Conservation (phyloP, 2,797 vertebrate genomes). For the Eulemur albifrons region DNA sequence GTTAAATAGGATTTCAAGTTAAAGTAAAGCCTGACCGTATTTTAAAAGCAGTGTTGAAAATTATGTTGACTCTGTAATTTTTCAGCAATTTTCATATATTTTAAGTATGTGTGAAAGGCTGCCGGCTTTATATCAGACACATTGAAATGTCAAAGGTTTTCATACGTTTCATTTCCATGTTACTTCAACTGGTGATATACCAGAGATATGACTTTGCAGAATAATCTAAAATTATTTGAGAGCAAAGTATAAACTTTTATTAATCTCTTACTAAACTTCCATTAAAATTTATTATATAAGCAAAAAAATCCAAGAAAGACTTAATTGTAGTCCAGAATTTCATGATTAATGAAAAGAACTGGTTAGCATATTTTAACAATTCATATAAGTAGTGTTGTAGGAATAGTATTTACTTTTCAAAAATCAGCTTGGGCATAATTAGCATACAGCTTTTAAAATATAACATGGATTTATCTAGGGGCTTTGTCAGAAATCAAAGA, state of each 20-base stretch:
- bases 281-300: conserved; percentile 40
- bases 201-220: conserved; percentile 18
- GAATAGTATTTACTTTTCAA: conserved; percentile 42
- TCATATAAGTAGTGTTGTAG: conserved; percentile 36
- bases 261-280: conserved; percentile 46
- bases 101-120: conserved; percentile 16
- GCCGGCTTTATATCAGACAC: neutral
- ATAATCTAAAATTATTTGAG: conserved; percentile 55
- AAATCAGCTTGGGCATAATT: conserved; percentile 27
- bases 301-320: conserved; percentile 25
- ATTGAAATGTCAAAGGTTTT: conserved; percentile 41
- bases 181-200: neutral
- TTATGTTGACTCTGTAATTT: conserved; percentile 2
- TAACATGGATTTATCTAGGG: neutral
- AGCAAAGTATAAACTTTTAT: neutral
- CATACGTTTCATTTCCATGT: conserved; percentile 41
- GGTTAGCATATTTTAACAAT: conserved; percentile 4
- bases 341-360: conserved; percentile 29
- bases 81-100: neutral
- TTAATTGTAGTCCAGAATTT: conserved; percentile 39
- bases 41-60: conserved; percentile 4
- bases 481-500: conserved; percentile 27
- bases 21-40: conserved; percentile 51
- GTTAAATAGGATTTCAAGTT: conserved; percentile 64
- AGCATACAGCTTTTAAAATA: conserved; percentile 5